A percentile compares a stretch with the other conserved stretches of the same genome.
Evolutionary conservation across 2,113 vertebrate species (phyloP).

Genomic region (Crotalus horridus): DNA sequence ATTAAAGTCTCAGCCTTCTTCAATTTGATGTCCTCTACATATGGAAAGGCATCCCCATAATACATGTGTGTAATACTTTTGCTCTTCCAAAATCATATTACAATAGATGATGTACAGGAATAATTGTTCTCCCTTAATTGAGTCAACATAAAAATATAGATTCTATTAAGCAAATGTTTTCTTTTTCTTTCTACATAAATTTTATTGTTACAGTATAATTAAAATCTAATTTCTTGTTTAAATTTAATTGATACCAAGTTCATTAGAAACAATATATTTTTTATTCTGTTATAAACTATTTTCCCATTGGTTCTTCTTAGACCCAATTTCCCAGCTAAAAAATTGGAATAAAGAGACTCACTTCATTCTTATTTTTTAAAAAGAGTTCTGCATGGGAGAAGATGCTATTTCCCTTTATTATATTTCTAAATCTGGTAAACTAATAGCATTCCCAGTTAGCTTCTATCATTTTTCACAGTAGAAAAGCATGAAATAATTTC

Average conservation of each 20-base stretch:
- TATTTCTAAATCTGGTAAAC: neutral
- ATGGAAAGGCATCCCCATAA: slow-evolving; percentile 15
- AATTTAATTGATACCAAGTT: neutral
- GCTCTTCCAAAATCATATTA: neutral
- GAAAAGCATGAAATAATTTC: neutral
- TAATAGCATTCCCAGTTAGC: neutral
- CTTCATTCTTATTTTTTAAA: neutral
- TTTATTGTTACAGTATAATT: neutral
- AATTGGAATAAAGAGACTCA: neutral
- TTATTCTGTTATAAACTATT: neutral
- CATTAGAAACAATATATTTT: neutral
- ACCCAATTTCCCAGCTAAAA: neutral
- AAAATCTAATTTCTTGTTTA: neutral
- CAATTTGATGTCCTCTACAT: neutral
- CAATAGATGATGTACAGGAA: neutral
- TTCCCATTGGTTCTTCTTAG: neutral
- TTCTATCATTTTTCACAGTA: neutral
- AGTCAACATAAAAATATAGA: neutral
- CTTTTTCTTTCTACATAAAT: neutral
- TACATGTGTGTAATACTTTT: neutral
- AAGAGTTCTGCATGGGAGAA: neutral
- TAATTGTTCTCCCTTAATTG: neutral
- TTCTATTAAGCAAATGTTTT: neutral
- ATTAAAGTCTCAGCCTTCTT: neutral
- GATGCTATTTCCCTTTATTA: neutral